These are phyloP conservation scores for Bathynomus jamesi DNA, from an alignment of 1,140 invertebrate genomes.

Conservation along the genomic window DNA sequence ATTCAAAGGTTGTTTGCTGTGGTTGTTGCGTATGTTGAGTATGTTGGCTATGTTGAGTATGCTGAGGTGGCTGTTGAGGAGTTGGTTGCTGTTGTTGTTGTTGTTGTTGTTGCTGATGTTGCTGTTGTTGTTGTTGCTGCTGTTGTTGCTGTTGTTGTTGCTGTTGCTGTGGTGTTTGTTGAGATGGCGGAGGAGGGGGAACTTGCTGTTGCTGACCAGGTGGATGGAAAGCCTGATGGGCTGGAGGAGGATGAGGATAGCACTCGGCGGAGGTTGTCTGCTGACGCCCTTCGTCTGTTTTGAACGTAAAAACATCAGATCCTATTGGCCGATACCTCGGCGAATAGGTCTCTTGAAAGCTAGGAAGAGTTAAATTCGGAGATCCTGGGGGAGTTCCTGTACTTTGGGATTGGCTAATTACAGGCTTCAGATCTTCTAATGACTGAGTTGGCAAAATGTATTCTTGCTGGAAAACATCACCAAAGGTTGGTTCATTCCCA, in stretches of 20 bases:
- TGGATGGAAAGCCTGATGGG: constrained; percentile 40
- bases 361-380: constrained; percentile 52
- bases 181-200: constrained; percentile 8
- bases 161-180: constrained; percentile 10
- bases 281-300: constrained; percentile 29
- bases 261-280: constrained; percentile 38
- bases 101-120: constrained; percentile 10
- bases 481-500: constrained; percentile 22
- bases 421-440: constrained; percentile 32
- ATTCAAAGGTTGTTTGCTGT: constrained; percentile 13
- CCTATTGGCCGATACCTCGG: constrained; percentile 46
- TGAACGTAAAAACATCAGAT: constrained; percentile 43
- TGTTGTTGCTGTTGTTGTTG: constrained; percentile 9
- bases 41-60: background rate
- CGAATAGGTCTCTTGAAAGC: constrained; percentile 78
- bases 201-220: constrained; percentile 51
- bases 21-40: constrained; percentile 8
- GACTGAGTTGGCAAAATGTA: constrained; percentile 22
- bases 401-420: constrained; percentile 26
- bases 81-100: constrained; percentile 14
- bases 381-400: constrained; percentile 16
- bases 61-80: constrained; percentile 1
- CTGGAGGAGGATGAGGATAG: constrained; percentile 38
- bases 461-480: constrained; percentile 34
- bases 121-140: constrained; percentile 8